Evolutionary conservation across 2,888 invertebrate species (phyloP), one percentile per base, ranked within the genome.

Genomic region (Antheraea yamamai): DNA sequence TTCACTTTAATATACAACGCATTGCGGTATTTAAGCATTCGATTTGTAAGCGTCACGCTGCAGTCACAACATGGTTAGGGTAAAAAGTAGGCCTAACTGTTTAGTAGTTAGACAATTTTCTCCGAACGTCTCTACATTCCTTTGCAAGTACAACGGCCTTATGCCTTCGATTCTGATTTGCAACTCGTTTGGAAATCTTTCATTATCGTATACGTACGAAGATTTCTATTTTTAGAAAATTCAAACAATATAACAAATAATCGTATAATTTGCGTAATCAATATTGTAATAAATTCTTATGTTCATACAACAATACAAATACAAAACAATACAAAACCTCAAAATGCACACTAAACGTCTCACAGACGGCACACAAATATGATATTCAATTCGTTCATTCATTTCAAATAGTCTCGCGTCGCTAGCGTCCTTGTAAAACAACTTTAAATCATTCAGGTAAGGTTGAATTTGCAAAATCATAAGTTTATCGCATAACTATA

Each of bases 51-150:
- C 84, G 87, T 88, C 85, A 87, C 87, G 88, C 81, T 79, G 77
- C 83, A 73, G 30, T 85, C 84, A 82, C 84, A 82, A 83, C 82
- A 83, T 88, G 84, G 83, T 86, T 87, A 84, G 83, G 80, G 85
- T 87, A 83, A 88, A 89, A 92, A 91, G 89, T 91, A 84, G 91
- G 89, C 83, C 91, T 92, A 90, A 92, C 93, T 89, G 92, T 91
- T 86, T 81, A 81, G 64, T 61, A 66, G 82, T 82, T 80, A 82
- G 80, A 86, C 80, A 83, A 86, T 88, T 88, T 80, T 88, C 88
- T 89, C 83, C 84, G 86, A 85, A 84, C 83, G 84, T 84, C 84
- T 81, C 84, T 83, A 83, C 86, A 87, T 88, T 89, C 88, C 83
- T 85, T 79, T 73, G 80, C 84, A 83, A 87, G 85, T 83, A 86